A percentile compares a stretch with the other conserved stretches of the same genome.
Evolutionary conservation across 2,888 invertebrate genomes (phyloP).

Genomic region (Parnassius glacialis): DNA sequence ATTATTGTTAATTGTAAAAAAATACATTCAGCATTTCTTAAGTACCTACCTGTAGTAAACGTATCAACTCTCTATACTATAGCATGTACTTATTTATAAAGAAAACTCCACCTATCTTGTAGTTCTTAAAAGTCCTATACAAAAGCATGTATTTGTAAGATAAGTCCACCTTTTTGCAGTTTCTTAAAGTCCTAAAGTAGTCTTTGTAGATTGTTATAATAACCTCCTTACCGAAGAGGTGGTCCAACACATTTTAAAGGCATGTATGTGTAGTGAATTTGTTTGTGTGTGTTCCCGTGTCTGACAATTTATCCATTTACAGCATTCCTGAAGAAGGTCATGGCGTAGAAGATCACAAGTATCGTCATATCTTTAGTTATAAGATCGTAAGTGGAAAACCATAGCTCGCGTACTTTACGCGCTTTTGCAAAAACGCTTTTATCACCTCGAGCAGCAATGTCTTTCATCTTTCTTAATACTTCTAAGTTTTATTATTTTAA

Average conservation of each 20-base stretch:
- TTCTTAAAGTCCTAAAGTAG: too few relatives aligned
- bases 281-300: conserved; percentile 59
- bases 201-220: too few relatives aligned
- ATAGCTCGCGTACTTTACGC: conserved; percentile 16
- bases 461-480: conserved; percentile 12
- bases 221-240: too few relatives aligned
- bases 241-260: not conserved
- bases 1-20: too few relatives aligned
- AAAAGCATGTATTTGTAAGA: too few relatives aligned
- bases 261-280: conserved; percentile 28
- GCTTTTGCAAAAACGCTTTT: conserved; percentile 14
- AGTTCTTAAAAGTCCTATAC: too few relatives aligned
- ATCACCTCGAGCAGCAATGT: conserved; percentile 3
- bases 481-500: conserved; percentile 1
- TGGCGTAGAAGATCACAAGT: conserved; percentile 80
- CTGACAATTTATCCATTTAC: conserved; percentile 76
- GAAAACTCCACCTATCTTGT: too few relatives aligned
- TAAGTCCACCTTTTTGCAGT: too few relatives aligned
- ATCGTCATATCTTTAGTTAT: conserved; percentile 77
- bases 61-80: too few relatives aligned
- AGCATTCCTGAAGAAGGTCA: conserved; percentile 91
- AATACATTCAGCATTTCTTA: too few relatives aligned
- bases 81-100: too few relatives aligned
- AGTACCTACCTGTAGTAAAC: too few relatives aligned
- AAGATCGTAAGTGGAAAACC: conserved; percentile 77